A percentile compares a stretch with the other conserved stretches of the same genome.
phyloP scores from a whole-genome alignment of 2,888 invertebrate genomes.

The Timema podura region DNA sequence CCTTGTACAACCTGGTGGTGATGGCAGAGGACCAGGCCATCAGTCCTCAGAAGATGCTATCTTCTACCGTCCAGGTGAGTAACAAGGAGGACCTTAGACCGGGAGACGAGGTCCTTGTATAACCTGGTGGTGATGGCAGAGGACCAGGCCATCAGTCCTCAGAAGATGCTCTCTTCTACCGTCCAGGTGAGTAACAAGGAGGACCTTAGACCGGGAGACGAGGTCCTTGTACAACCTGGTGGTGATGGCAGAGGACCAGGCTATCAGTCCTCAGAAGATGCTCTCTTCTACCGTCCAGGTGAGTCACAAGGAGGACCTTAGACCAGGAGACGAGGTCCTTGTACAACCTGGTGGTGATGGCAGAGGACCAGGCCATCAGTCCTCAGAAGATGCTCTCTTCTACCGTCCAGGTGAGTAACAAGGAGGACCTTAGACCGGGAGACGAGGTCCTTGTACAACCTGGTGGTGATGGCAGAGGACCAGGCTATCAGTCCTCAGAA shows the following conservation, averaged over 20 bases:
- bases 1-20: slow-evolving; percentile 78
- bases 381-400: slow-evolving; percentile 74
- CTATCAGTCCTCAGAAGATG: slow-evolving; percentile 64
- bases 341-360: slow-evolving; percentile 82
- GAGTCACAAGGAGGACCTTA: slow-evolving; percentile 66
- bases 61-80: slow-evolving; percentile 79
- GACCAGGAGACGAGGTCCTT: slow-evolving; percentile 78
- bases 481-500: slow-evolving; percentile 69
- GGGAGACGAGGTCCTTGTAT: slow-evolving; percentile 77
- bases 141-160: slow-evolving; percentile 72
- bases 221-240: slow-evolving; percentile 77
- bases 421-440: slow-evolving; percentile 76
- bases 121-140: slow-evolving; percentile 81
- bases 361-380: slow-evolving; percentile 74
- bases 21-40: slow-evolving; percentile 81
- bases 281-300: slow-evolving; percentile 87
- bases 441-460: slow-evolving; percentile 71
- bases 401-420: slow-evolving; percentile 78
- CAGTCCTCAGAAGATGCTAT: slow-evolving; percentile 67
- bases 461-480: slow-evolving; percentile 83
- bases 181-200: slow-evolving; percentile 76
- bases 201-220: slow-evolving; percentile 76
- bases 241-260: slow-evolving; percentile 82
- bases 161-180: slow-evolving; percentile 74
- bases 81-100: slow-evolving; percentile 70